A percentile compares a stretch with the other conserved stretches of the same genome.
Conservation (phyloP, 2,888 invertebrate genomes). For the Drosophila pegasa region DNA sequence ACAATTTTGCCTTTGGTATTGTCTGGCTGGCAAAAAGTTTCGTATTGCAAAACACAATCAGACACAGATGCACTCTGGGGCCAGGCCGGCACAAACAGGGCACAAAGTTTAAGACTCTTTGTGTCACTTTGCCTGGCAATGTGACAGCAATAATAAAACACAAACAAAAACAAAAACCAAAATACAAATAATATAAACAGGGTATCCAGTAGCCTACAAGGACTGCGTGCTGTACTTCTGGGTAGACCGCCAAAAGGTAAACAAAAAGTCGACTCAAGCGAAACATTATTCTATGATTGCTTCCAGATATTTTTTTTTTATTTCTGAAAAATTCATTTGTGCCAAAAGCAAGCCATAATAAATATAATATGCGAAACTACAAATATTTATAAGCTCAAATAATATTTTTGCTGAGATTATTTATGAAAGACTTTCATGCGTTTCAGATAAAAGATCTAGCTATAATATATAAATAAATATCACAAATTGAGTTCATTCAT, state of each 20-base stretch:
- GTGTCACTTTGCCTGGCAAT: constrained; percentile 63
- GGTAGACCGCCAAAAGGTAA: constrained; percentile 3
- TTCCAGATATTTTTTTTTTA: too few species aligned
- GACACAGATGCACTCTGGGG: constrained; percentile 69
- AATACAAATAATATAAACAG: constrained; percentile 29
- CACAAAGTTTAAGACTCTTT: constrained; percentile 66
- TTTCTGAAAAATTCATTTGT: too few species aligned
- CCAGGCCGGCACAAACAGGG: constrained; percentile 49
- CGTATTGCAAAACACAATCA: constrained; percentile 73
- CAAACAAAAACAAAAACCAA: constrained; percentile 1
- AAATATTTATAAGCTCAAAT: too few species aligned
- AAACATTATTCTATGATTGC: too few species aligned
- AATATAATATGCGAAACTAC: too few species aligned
- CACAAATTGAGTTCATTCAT: too few species aligned
- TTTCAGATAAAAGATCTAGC: too few species aligned
- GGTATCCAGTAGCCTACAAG: constrained; percentile 28
- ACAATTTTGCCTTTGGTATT: constrained; percentile 37
- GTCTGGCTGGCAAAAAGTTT: constrained; percentile 66
- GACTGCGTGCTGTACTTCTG: constrained; percentile 9
- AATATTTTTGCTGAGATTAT: too few species aligned
- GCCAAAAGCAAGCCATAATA: too few species aligned
- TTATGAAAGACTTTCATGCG: too few species aligned
- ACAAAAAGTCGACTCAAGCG: neutral
- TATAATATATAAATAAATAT: too few species aligned
- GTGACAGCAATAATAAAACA: constrained; percentile 32